Conservation (phyloP, 2,888 invertebrate genomes). For the Caenorhabditis panamensis region DNA sequence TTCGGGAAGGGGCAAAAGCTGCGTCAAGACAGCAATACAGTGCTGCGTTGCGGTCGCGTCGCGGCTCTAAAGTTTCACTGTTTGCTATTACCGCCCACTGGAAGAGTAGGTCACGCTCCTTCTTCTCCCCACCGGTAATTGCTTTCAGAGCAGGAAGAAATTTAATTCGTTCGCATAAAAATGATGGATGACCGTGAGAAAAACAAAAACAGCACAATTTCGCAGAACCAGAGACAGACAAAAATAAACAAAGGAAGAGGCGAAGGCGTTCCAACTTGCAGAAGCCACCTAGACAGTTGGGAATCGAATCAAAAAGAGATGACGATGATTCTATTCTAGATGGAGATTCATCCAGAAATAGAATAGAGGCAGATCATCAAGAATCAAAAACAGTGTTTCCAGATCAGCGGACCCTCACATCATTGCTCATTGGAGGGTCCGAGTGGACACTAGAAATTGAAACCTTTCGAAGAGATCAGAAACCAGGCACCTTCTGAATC, state of each 20-base stretch:
- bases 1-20: neutral
- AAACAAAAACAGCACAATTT: constrained; percentile 3
- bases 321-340: too few species aligned
- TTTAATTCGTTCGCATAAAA: neutral
- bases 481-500: constrained; percentile 34
- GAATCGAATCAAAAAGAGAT: neutral
- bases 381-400: constrained; percentile 18
- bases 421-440: constrained; percentile 37
- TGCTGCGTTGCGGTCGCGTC: neutral
- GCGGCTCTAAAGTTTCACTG: too few species aligned
- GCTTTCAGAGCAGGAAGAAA: neutral
- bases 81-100: too few species aligned
- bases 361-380: neutral
- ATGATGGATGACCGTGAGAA: neutral
- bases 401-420: constrained; percentile 27
- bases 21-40: neutral
- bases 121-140: neutral
- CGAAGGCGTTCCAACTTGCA: neutral
- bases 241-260: neutral
- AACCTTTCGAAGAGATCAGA: neutral
- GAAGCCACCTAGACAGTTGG: neutral
- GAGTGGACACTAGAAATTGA: neutral
- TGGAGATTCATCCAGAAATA: neutral
- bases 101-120: too few species aligned
- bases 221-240: neutral